Conservation (phyloP, 2,888 invertebrate species). For the Orgyia antiqua region DNA sequence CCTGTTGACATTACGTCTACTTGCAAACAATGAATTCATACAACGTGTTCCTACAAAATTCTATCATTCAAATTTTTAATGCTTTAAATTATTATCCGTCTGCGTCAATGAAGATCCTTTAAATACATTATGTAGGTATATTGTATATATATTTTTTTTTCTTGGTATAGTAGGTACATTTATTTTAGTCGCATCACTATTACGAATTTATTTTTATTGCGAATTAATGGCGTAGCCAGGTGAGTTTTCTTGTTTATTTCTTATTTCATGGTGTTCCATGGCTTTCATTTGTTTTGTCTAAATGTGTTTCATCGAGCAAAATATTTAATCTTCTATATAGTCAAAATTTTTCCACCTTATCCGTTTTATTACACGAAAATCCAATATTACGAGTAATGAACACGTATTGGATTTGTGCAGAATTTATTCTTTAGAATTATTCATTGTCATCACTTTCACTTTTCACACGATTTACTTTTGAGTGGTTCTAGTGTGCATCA, state of each 20-base stretch:
- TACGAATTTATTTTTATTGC: conserved; percentile 72
- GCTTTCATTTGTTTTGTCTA: conserved; percentile 75
- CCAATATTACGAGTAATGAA: conserved; percentile 73
- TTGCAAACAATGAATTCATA: no score
- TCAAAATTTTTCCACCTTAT: conserved; percentile 72
- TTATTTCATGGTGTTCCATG: conserved; percentile 69
- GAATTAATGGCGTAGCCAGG: conserved; percentile 79
- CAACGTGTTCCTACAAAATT: no score
- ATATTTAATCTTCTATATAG: conserved; percentile 63
- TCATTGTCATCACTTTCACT: conserved; percentile 78
- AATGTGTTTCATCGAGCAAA: conserved; percentile 71
- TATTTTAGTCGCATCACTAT: conserved; percentile 37
- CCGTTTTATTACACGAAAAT: conserved; percentile 64
- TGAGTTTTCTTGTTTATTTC: conserved; percentile 77
- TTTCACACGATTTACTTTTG: conserved; percentile 65
- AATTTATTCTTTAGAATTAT: conserved; percentile 75
- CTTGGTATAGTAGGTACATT: no score
- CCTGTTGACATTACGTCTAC: no score
- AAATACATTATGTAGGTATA: no score
- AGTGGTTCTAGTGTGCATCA: conserved; percentile 60
- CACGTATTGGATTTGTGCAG: conserved; percentile 76
- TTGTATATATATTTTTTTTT: no score
- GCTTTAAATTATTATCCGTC: no score
- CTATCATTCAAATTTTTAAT: no score
- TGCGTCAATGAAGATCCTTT: no score